Base-by-base conservation (phyloP, 2,888 invertebrate species). In the Sinodicranocentrus sp. region DNA sequence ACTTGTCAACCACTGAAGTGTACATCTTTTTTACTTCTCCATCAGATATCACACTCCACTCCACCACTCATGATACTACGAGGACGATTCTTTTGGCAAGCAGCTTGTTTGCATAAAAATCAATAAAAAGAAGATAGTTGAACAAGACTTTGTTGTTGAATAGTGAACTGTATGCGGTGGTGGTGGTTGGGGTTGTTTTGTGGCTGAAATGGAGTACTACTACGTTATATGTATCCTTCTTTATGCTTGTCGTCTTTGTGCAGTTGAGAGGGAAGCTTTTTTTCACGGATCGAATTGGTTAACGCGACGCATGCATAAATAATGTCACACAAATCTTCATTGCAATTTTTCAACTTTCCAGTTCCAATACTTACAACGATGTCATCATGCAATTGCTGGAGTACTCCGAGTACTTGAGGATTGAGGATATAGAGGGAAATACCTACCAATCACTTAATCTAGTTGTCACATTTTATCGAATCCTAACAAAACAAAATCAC, bases 21-120 rank as follows among this genome's bases (percentile, higher is more conserved):
- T 83, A 54, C 71, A 63, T 68, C 61, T 82, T 76, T 57, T 63
- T 65, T 63, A 43, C 63, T 67, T 63, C 57, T 72, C 83, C 39
- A 83, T 83, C 83, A 83, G 83, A 83, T 83, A 83, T 83, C 83
- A 83, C 77, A 61, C 76, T 76, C 76, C 70, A 71, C 70, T 77
- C 76, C 76, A 82, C 59, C 33, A 43, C 61, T 71, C 48, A 61
- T 72, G 79, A 84, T 84, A 72, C 57, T 70, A 75, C 33, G 54
- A 76, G 67, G 77, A 76, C 84, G 84, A 85, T 85, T 87, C 84
- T 88, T 86, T 87, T 86, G 85, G 85, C 83, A 87, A 85, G 78
- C 84, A 87, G 87, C 87, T 88, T 87, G 88, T 88, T 88, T 88
- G 88, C 88, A 88, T 88, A 88, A 88, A 88, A 88, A 88, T 88